Percentiles rank a stretch among this genome's conserved stretches.
Evolutionary conservation across 2,888 invertebrate genomes (phyloP).

Genomic region (Lasioglossum marginatum): DNA sequence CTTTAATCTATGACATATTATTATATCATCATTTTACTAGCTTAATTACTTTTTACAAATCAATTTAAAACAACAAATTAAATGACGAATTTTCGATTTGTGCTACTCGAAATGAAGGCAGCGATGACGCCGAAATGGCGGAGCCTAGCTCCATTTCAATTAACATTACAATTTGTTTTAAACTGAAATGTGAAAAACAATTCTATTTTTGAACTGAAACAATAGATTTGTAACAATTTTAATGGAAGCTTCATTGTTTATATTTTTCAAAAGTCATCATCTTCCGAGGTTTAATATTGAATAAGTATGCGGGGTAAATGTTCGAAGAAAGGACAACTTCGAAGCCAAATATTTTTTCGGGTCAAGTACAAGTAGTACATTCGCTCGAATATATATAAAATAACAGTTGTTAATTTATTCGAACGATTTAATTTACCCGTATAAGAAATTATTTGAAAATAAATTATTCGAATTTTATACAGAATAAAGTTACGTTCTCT

Average conservation of each 20-base stretch:
- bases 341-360: not conserved
- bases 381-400: not conserved
- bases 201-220: not conserved
- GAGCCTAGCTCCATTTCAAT: not conserved
- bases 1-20: not conserved
- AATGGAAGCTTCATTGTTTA: not conserved
- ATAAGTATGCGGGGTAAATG: not conserved
- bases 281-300: not conserved
- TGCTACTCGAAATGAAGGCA: not conserved
- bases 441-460: not conserved
- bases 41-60: not conserved
- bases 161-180: not conserved
- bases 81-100: not conserved
- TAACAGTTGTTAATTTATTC: not conserved
- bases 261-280: not conserved
- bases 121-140: not conserved
- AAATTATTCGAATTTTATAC: not conserved
- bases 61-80: not conserved
- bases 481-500: not conserved
- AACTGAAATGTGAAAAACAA: not conserved
- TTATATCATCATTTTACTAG: not conserved
- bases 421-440: not conserved
- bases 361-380: not conserved
- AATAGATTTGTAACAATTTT: not conserved
- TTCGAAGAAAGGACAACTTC: not conserved